Conservation (phyloP, 1,140 invertebrate species). For the Drosophila nasuta region DNA sequence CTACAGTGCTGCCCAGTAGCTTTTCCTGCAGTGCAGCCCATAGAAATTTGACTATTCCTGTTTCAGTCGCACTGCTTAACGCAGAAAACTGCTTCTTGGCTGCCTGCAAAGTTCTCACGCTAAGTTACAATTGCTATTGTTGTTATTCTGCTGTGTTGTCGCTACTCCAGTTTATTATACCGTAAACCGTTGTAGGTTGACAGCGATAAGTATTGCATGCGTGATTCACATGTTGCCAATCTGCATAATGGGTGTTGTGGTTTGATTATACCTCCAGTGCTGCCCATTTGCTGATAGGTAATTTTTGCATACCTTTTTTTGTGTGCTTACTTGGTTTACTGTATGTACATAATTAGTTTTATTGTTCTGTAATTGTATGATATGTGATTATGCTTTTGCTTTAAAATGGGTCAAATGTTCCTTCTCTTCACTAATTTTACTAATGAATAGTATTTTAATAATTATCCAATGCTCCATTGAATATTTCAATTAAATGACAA, state of each 20-base stretch:
- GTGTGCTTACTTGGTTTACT: no score
- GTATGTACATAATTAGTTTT: no score
- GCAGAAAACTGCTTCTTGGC: not conserved
- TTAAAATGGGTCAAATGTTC: no score
- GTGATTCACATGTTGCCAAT: slow-evolving; percentile 65
- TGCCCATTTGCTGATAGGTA: no score
- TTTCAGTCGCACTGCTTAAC: not conserved
- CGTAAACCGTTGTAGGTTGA: slow-evolving; percentile 64
- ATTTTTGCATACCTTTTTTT: no score
- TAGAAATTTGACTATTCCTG: not conserved
- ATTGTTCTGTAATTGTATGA: no score
- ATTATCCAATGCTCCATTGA: no score
- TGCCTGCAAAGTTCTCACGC: slow-evolving; percentile 7
- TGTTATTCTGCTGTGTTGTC: slow-evolving; percentile 10
- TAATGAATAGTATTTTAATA: no score
- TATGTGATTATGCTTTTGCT: no score
- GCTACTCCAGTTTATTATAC: slow-evolving; percentile 70
- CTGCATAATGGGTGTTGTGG: slow-evolving; percentile 67
- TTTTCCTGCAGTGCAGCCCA: not conserved
- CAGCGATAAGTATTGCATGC: slow-evolving; percentile 63
- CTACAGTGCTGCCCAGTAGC: not conserved
- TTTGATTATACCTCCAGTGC: no score
- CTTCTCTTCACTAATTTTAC: no score
- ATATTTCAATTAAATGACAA: no score
- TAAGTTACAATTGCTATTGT: not conserved